Evolutionary conservation across 1,140 invertebrate species (phyloP).

Genomic region (Prorops nasuta): DNA sequence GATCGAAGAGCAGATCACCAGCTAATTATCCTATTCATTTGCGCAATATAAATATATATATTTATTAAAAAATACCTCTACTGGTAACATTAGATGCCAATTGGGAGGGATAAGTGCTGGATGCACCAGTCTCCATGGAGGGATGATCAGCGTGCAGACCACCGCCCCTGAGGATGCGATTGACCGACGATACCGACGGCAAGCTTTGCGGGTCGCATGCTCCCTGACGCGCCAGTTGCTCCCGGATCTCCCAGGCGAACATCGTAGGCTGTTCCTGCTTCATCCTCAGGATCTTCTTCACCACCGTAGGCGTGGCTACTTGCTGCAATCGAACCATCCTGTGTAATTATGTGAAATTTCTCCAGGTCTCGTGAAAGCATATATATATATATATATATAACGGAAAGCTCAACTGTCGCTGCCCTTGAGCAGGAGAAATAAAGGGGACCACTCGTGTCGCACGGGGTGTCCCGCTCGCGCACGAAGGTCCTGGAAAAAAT

Average conservation of each 20-base stretch:
- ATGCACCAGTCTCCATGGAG: slow-evolving; percentile 36
- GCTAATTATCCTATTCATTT: too few relatives aligned
- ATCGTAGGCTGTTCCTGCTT: slow-evolving; percentile 91
- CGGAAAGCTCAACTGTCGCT: too few relatives aligned
- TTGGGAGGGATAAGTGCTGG: slow-evolving; percentile 25
- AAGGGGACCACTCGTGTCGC: too few relatives aligned
- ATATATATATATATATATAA: too few relatives aligned
- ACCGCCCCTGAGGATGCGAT: slow-evolving; percentile 87
- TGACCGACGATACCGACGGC: slow-evolving; percentile 92
- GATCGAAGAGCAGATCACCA: slow-evolving; percentile 61
- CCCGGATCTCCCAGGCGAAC: slow-evolving; percentile 92
- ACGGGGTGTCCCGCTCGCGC: slow-evolving; percentile 10
- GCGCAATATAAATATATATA: too few relatives aligned
- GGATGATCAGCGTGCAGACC: slow-evolving; percentile 57
- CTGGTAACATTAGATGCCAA: slow-evolving; percentile 32
- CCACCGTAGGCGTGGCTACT: slow-evolving; percentile 89
- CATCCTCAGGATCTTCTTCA: slow-evolving; percentile 85
- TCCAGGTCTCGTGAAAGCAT: too few relatives aligned
- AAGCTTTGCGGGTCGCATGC: slow-evolving; percentile 84
- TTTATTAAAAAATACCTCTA: too few relatives aligned
- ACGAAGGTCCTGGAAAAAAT: too few relatives aligned
- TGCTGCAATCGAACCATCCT: slow-evolving; percentile 68
- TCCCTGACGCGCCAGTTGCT: slow-evolving; percentile 78
- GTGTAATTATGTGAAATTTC: too few relatives aligned
- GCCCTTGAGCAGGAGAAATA: too few relatives aligned